phyloP scores from a whole-genome alignment of 2,888 invertebrate genomes.

The Rhopalosiphum nymphaeae region DNA sequence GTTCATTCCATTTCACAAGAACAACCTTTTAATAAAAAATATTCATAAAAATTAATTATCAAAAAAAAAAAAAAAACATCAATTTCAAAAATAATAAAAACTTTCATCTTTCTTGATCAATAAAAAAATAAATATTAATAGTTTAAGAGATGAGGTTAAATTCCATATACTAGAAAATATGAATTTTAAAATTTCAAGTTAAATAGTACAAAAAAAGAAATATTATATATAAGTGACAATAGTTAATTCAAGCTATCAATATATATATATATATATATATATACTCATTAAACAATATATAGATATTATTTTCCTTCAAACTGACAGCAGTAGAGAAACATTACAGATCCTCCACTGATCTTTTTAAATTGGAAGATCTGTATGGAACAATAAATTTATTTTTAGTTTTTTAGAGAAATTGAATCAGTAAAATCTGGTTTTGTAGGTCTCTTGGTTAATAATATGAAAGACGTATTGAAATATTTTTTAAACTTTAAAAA shows the following conservation, averaged over 20 bases:
- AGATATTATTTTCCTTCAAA: too few species aligned
- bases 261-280: neutral
- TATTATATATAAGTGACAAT: neutral
- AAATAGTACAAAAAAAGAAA: neutral
- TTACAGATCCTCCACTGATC: too few species aligned
- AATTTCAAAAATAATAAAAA: neutral
- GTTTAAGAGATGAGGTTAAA: too few species aligned
- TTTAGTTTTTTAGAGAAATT: neutral
- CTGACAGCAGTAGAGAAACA: too few species aligned
- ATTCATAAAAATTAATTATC: neutral
- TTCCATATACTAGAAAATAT: neutral
- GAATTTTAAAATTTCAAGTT: neutral
- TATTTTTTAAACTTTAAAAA: neutral
- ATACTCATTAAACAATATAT: neutral
- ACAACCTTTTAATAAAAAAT: slow-evolving; percentile 78
- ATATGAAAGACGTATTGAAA: neutral
- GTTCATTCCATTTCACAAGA: slow-evolving; percentile 98
- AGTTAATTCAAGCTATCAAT: neutral
- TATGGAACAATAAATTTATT: neutral
- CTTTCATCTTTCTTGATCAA: slow-evolving; percentile 23
- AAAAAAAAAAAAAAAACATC: slow-evolving; percentile 24
- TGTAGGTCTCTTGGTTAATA: neutral
- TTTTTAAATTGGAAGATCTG: too few species aligned
- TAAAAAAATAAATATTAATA: slow-evolving; percentile 6
- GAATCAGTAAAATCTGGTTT: neutral